phyloP scores from a whole-genome alignment of 2,113 vertebrate genomes.

The Butorides virescens region DNA sequence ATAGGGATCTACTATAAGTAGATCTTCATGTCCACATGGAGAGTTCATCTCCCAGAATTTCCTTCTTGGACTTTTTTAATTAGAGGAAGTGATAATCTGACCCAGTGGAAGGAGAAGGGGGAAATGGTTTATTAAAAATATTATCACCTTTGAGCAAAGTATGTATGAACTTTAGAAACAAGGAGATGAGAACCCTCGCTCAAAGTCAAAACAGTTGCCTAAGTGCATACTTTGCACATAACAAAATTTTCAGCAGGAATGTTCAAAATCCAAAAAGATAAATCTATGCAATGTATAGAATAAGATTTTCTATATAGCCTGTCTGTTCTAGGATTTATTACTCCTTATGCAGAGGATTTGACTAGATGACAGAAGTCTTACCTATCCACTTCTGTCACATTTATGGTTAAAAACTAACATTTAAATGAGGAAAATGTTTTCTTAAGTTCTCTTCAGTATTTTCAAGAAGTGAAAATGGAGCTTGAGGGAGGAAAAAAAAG shows the following conservation, averaged over 20 bases:
- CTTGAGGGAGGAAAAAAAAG: background rate
- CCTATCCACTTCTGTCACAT: background rate
- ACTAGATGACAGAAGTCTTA: background rate
- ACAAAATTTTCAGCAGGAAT: background rate
- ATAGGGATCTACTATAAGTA: background rate
- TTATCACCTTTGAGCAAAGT: background rate
- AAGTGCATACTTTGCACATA: background rate
- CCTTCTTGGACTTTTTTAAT: slow-evolving; percentile 11
- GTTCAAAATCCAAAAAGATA: background rate
- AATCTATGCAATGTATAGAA: background rate
- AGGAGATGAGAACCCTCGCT: background rate
- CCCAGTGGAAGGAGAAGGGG: background rate
- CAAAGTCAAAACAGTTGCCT: background rate
- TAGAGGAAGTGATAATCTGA: slow-evolving; percentile 25
- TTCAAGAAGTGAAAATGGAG: slow-evolving; percentile 8
- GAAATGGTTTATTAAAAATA: slow-evolving; percentile 17
- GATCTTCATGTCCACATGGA: slow-evolving; percentile 2
- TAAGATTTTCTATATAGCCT: background rate
- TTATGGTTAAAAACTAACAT: background rate
- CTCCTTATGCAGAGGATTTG: background rate
- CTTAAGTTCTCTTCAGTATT: background rate
- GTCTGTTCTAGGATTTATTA: background rate
- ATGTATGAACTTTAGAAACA: background rate
- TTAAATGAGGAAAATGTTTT: background rate
- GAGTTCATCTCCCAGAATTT: slow-evolving; percentile 47